Evolutionary conservation across 2,113 vertebrate genomes (phyloP).

Genomic region (Falco punctatus): DNA sequence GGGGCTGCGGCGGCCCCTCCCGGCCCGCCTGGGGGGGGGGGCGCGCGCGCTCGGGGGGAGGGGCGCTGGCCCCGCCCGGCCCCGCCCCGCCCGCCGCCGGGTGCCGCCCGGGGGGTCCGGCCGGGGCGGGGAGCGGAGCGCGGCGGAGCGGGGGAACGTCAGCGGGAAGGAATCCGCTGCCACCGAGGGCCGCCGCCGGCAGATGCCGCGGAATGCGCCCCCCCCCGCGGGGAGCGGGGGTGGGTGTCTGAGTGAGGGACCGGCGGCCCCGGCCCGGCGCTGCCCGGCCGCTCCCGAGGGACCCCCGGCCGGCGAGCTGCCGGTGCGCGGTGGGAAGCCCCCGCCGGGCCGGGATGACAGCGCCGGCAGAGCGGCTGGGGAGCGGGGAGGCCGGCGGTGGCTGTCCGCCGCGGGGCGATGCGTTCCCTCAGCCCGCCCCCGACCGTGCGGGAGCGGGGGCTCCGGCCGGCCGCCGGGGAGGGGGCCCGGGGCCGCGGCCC

Average conservation of each 20-base stretch:
- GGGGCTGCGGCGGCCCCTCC: not conserved
- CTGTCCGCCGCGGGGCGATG: too few species aligned
- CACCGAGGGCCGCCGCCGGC: not conserved
- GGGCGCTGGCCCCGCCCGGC: not conserved
- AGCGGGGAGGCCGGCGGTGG: not conserved
- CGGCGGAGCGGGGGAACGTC: not conserved
- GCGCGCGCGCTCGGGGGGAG: not conserved
- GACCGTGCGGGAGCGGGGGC: not conserved
- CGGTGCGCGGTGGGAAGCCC: not conserved
- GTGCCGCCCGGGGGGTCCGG: not conserved
- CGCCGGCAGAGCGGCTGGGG: not conserved
- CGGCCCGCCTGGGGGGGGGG: not conserved
- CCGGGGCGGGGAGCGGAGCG: not conserved
- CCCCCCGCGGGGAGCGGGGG: not conserved
- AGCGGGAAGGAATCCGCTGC: slow-evolving; percentile 32
- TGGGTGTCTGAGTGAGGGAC: not conserved
- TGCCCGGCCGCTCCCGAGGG: not conserved
- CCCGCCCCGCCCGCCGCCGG: not conserved
- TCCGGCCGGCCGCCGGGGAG: not conserved
- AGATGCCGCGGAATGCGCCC: slow-evolving; percentile 3
- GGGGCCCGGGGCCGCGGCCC: not conserved
- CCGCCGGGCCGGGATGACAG: not conserved
- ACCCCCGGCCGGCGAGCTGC: too few species aligned
- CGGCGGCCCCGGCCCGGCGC: not conserved
- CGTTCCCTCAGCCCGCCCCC: too few species aligned